Conservation (phyloP, 2,113 vertebrate species). For the Helogale parvula region DNA sequence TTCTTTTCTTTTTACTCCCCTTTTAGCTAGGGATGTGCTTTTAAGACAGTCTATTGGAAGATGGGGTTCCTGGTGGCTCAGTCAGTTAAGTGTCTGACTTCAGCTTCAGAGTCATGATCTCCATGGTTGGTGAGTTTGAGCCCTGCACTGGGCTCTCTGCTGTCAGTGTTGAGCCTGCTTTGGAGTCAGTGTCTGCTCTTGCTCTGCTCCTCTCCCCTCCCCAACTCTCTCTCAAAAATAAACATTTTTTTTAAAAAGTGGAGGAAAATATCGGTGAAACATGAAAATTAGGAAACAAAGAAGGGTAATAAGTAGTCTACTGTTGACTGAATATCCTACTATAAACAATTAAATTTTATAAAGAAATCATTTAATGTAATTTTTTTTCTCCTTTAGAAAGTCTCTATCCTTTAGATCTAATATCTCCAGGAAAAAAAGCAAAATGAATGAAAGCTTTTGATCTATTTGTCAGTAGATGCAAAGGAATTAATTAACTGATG, state of each 20-base stretch:
- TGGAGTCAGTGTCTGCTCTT: too few relatives aligned
- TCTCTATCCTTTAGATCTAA: neutral
- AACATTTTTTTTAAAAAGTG: too few relatives aligned
- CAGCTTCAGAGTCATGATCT: too few relatives aligned
- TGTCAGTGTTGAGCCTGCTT: too few relatives aligned
- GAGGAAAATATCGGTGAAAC: neutral
- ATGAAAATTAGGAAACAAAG: neutral
- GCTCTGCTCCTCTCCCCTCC: too few relatives aligned
- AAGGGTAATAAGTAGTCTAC: neutral
- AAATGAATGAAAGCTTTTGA: neutral
- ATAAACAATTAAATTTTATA: neutral
- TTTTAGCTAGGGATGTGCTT: neutral
- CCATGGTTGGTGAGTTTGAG: too few relatives aligned
- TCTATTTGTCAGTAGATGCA: neutral
- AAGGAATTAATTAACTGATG: neutral
- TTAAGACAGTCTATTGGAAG: neutral
- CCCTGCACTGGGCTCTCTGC: too few relatives aligned
- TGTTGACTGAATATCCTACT: neutral
- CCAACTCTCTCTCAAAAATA: too few relatives aligned
- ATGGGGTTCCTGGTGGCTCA: too few relatives aligned
- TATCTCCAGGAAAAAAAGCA: neutral
- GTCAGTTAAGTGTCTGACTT: too few relatives aligned
- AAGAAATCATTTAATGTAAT: neutral
- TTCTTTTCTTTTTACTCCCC: neutral
- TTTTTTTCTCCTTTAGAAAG: neutral